phyloP scores from a whole-genome alignment of 2,797 vertebrate genomes.

The Numenius phaeopus region DNA sequence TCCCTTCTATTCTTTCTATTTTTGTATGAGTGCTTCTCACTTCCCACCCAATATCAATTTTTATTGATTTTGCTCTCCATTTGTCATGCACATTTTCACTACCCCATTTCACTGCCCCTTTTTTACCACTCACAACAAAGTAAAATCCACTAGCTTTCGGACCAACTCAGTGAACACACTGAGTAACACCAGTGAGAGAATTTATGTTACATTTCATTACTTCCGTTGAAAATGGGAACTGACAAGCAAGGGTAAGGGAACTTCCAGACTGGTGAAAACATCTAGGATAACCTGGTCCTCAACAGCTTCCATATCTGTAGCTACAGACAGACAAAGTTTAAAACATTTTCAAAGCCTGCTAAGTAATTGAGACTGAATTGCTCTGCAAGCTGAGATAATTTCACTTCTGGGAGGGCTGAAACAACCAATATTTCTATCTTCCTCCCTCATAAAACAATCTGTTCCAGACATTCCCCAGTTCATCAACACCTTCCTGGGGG shows the following conservation, averaged over 20 bases:
- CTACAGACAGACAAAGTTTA: neutral
- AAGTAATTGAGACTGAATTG: neutral
- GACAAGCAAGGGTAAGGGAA: neutral
- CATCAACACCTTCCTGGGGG: conserved; percentile 11
- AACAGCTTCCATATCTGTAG: neutral
- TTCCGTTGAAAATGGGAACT: neutral
- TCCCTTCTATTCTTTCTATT: neutral
- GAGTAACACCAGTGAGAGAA: neutral
- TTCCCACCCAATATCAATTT: neutral
- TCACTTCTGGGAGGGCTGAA: conserved; percentile 24
- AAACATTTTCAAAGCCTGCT: neutral
- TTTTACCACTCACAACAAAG: neutral
- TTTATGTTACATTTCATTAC: neutral
- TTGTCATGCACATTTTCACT: neutral
- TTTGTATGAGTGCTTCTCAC: neutral
- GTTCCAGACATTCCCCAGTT: conserved; percentile 1
- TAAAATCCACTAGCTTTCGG: neutral
- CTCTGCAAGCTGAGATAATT: neutral
- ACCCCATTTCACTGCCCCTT: neutral
- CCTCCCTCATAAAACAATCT: conserved; percentile 11
- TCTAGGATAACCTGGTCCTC: neutral
- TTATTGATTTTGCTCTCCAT: neutral
- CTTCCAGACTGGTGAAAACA: neutral
- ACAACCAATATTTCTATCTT: conserved; percentile 7
- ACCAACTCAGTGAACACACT: neutral